Base-by-base conservation (phyloP, 2,888 invertebrate genomes). In the Amphipyra berbera region DNA sequence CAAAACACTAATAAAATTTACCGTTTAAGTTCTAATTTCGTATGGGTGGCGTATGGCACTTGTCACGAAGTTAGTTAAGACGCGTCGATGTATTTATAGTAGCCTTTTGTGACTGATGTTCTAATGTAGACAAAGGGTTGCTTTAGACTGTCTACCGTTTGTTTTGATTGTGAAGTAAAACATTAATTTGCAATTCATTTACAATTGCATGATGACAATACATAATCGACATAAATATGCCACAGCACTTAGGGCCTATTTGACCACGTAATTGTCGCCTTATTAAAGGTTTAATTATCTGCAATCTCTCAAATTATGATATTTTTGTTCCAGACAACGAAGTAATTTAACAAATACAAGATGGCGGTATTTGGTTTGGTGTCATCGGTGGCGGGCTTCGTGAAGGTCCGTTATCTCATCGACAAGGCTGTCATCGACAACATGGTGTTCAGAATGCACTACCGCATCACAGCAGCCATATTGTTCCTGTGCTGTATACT, bases 401-500 rank as follows among this genome's bases (percentile, higher is more conserved):
- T 98, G 82, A 98, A 98, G 95, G 97, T 98, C 89, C 97, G 98
- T 90, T 97, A 97, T 95, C 96, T 98, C 79, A 96, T 97, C 88
- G 98, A 98, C 95, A 98, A 97, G 91, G 98, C 98, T 68, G 95
- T 97, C 81, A 98, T 98, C 84, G 98, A 98, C 95, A 98, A 98
- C 91, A 97, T 97, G 96, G 96, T 98, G 67, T 98, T 98, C 94
- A 96, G 98, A 82, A 97, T 97, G 88, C 98, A 98, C 92, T 98
- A 98, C 92, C 96, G 98, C 90, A 96, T 98, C 89, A 98, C 98
- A 42, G 97, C 98, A 50, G 98, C 98, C 61, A 97, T 98, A 81
- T 95, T 98, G 73, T 98, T 98, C 92, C 96, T 97, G 57, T 97
- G 97, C 90, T 98, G 98, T 90, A 97, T 98, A 82, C 97, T 98